phyloP scores from a whole-genome alignment of 2,113 vertebrate species.

The Rafetus swinhoei region DNA sequence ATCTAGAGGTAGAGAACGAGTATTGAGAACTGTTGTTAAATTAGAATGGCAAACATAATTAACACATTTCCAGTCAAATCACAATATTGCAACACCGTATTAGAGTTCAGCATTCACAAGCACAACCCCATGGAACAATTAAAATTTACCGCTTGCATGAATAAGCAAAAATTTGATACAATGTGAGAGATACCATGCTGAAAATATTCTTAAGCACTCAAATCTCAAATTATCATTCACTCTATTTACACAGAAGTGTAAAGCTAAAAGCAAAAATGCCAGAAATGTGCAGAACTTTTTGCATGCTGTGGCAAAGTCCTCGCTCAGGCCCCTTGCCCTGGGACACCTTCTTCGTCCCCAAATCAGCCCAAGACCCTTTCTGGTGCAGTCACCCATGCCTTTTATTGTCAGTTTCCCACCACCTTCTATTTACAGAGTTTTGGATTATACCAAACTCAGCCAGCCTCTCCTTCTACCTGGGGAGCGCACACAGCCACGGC shows the following conservation, averaged over 20 bases:
- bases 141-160: not conserved
- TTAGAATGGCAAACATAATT: not conserved
- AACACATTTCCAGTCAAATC: not conserved
- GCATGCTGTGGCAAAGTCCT: not conserved
- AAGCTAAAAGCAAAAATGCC: not conserved
- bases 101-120: not conserved
- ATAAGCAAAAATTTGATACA: not conserved
- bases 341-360: too few relatives aligned
- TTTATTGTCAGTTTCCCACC: too few relatives aligned
- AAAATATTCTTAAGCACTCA: not conserved
- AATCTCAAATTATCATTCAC: not conserved
- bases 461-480: too few relatives aligned
- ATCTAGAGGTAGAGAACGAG: not conserved
- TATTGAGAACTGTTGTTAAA: not conserved
- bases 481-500: too few relatives aligned
- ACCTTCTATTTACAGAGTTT: too few relatives aligned
- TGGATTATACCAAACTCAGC: too few relatives aligned
- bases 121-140: fast-evolving
- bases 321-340: too few relatives aligned
- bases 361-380: too few relatives aligned
- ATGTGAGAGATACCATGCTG: not conserved
- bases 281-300: not conserved
- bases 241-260: not conserved
- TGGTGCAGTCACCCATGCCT: too few relatives aligned
- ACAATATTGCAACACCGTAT: not conserved